Evolutionary conservation across 2,113 vertebrate species (phyloP).

Genomic region (Ptilorrhoa leucosticta): DNA sequence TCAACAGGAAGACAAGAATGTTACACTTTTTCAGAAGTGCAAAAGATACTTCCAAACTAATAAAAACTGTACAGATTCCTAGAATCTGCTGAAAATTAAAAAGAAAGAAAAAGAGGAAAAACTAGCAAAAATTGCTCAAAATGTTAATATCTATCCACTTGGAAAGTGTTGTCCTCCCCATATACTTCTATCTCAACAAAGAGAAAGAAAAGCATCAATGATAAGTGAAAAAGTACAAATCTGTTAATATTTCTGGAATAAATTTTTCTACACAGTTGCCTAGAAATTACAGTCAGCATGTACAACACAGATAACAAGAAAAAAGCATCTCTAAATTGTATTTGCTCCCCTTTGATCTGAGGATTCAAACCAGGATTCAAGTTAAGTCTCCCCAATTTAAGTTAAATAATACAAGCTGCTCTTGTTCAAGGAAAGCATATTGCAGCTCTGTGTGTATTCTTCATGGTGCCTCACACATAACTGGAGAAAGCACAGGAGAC

Average conservation of each 20-base stretch:
- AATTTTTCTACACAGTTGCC: background rate
- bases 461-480: background rate
- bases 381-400: background rate
- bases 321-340: background rate
- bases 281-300: background rate
- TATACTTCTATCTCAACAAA: background rate
- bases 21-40: background rate
- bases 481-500: background rate
- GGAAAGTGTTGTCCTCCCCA: rapidly evolving
- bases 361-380: background rate
- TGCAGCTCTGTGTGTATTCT: background rate
- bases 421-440: background rate
- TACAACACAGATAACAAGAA: background rate
- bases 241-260: background rate
- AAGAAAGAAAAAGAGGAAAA: background rate
- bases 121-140: background rate
- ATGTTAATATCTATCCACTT: background rate
- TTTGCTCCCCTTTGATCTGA: background rate
- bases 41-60: background rate
- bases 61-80: background rate
- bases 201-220: background rate
- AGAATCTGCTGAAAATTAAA: background rate
- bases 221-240: background rate
- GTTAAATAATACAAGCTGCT: background rate
- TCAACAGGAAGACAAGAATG: background rate